A percentile compares a stretch with the other conserved stretches of the same genome.
These are phyloP conservation scores for Pelobates fuscus DNA, from an alignment of 2,113 vertebrate genomes.

Conservation along the genomic window DNA sequence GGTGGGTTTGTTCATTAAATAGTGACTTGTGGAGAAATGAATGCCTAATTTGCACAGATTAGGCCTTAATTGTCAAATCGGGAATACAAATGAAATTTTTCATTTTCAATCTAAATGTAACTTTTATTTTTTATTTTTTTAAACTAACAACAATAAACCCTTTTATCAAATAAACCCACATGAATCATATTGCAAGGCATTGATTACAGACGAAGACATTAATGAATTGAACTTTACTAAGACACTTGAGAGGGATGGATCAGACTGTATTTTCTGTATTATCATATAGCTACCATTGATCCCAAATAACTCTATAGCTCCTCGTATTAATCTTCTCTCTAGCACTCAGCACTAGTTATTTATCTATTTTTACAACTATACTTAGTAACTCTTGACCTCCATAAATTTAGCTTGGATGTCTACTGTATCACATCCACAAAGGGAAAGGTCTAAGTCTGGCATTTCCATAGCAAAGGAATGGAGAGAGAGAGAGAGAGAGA, in stretches of 20 bases:
- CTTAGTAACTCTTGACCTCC: neutral
- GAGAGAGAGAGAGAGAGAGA: too few relatives aligned
- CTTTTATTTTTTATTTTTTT: too few relatives aligned
- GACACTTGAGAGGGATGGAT: neutral
- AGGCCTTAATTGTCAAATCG: too few relatives aligned
- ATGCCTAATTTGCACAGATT: too few relatives aligned
- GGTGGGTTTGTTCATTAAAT: neutral
- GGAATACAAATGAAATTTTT: too few relatives aligned
- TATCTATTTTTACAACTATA: neutral
- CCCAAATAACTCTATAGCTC: neutral
- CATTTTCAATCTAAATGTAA: too few relatives aligned
- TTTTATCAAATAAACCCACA: neutral
- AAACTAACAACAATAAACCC: too few relatives aligned
- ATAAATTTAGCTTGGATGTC: neutral
- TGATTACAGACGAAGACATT: neutral
- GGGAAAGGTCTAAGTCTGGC: too few relatives aligned
- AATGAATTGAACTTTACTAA: constrained; percentile 10
- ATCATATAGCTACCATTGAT: neutral
- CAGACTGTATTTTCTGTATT: neutral
- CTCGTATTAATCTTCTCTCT: neutral
- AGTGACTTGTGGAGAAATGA: too few relatives aligned
- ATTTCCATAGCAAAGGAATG: too few relatives aligned
- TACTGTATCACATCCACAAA: too few relatives aligned
- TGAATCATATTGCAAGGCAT: neutral
- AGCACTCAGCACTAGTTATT: neutral